phyloP scores from a whole-genome alignment of 1,140 invertebrate genomes.

The Drosophila navojoa region DNA sequence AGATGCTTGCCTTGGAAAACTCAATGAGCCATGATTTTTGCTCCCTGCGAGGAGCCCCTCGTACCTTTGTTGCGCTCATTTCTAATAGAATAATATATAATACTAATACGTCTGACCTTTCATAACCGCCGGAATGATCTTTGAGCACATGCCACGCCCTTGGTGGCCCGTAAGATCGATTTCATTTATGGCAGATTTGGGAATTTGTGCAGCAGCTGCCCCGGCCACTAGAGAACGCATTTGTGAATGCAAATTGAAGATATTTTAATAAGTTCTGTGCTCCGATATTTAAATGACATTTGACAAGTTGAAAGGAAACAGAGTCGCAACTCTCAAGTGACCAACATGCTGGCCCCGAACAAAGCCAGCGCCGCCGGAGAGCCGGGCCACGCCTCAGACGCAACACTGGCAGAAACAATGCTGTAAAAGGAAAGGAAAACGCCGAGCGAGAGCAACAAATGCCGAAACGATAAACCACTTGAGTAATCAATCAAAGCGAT shows the following conservation, averaged over 20 bases:
- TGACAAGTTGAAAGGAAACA: slow-evolving; percentile 62
- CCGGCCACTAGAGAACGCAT: slow-evolving; percentile 30
- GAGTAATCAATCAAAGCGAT: slow-evolving; percentile 81
- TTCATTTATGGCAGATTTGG: slow-evolving; percentile 53
- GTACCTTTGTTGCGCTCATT: background rate
- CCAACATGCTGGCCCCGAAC: slow-evolving; percentile 67
- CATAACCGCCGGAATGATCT: slow-evolving; percentile 9
- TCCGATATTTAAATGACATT: slow-evolving; percentile 60
- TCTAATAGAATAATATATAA: background rate
- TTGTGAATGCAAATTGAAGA: slow-evolving; percentile 61
- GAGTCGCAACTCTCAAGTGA: slow-evolving; percentile 77
- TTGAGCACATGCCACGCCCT: slow-evolving; percentile 59
- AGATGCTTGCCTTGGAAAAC: too few species aligned
- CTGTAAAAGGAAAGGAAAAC: slow-evolving; percentile 29
- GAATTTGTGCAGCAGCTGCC: slow-evolving; percentile 37
- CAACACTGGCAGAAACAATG: slow-evolving; percentile 50
- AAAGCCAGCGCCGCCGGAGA: background rate
- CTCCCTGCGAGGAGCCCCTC: too few species aligned
- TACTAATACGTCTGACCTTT: background rate
- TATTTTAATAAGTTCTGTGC: slow-evolving; percentile 43
- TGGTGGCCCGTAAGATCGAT: slow-evolving; percentile 72
- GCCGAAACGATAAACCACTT: slow-evolving; percentile 74
- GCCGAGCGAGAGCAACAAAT: slow-evolving; percentile 51
- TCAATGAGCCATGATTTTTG: too few species aligned
- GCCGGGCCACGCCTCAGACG: slow-evolving; percentile 44